Evolutionary conservation across 2,113 vertebrate genomes (phyloP), one percentile per base, ranked within the genome.

Genomic region (Astatoreochromis straeleni): DNA sequence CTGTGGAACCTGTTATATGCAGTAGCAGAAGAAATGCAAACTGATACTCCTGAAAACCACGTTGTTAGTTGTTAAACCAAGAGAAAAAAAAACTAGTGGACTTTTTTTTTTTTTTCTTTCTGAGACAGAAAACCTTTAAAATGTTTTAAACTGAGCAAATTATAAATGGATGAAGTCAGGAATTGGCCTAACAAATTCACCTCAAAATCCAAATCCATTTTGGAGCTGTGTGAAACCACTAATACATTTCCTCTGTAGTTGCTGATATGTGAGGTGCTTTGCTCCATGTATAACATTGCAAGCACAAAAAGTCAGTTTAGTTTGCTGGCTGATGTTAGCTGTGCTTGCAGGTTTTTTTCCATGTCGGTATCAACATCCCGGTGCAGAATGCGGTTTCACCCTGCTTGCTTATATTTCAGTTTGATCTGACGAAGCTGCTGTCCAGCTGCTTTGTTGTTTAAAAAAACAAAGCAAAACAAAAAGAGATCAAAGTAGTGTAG

Each of bases 181-280:
- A 16, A 19, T 65, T 65, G 31, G 60, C 60, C 60, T 5, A n/a
- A 65, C 4, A 65, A 65, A 65, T 65, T 58, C 24, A 29, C 1
- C 24, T 58, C 7, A 29, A 58, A 58, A 38, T 33, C 17, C 6
- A 19, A 65, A 35, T 38, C 17, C 31, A 65, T 65, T n/a, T 65
- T n/a, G 31, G 60, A 65, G 0, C 31, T 38, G 0, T 65, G 1
- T 70, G n/a, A 70, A 45, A 26, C 21, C 21, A 73, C 5, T 73
- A 26, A 73, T 45, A 42, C 3, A 14, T 42, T 45, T 17, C 38
- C 68, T 11, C 40, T 3, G 9, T 65, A 38, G 31, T 12, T 35
- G 17, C 17, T 65, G 60, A 3, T 38, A 65, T 35, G 60, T 7
- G 31, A 65, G 60, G 0, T 21, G n/a, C 63, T 40, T 38, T 68